A percentile compares a stretch with the other conserved stretches of the same genome.
phyloP scores from a whole-genome alignment of 1,140 invertebrate species.

The Tetramorium simillimum region DNA sequence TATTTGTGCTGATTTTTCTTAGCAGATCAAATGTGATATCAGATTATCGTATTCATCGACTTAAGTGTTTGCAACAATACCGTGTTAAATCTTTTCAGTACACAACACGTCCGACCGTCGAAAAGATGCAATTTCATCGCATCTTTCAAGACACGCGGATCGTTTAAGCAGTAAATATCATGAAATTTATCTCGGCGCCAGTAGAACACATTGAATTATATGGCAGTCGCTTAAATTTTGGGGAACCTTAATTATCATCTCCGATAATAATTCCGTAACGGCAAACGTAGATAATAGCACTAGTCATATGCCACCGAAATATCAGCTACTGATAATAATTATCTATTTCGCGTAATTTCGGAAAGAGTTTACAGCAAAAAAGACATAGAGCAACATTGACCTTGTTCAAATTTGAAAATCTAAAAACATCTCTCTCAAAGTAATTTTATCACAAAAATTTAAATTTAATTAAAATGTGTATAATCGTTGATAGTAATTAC shows the following conservation, averaged over 20 bases:
- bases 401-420: neutral
- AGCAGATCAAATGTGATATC: neutral
- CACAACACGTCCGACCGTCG: neutral
- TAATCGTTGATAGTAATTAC: neutral
- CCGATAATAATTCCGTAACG: neutral
- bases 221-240: neutral
- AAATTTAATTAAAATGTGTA: neutral
- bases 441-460: neutral
- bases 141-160: conserved; percentile 32
- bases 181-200: neutral
- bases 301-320: neutral
- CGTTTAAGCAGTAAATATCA: conserved; percentile 61
- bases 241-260: neutral
- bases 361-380: neutral
- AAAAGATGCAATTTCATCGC: conserved; percentile 19
- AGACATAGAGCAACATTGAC: neutral
- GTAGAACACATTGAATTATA: neutral
- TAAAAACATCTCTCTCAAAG: neutral
- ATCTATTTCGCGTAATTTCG: neutral
- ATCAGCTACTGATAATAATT: neutral
- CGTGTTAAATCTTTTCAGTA: conserved; percentile 39
- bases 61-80: neutral
- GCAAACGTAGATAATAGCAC: neutral
- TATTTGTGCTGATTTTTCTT: neutral
- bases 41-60: neutral